These are phyloP conservation scores for Triplophysa siluroides DNA, from an alignment of 2,113 vertebrate species.

Conservation along the genomic window DNA sequence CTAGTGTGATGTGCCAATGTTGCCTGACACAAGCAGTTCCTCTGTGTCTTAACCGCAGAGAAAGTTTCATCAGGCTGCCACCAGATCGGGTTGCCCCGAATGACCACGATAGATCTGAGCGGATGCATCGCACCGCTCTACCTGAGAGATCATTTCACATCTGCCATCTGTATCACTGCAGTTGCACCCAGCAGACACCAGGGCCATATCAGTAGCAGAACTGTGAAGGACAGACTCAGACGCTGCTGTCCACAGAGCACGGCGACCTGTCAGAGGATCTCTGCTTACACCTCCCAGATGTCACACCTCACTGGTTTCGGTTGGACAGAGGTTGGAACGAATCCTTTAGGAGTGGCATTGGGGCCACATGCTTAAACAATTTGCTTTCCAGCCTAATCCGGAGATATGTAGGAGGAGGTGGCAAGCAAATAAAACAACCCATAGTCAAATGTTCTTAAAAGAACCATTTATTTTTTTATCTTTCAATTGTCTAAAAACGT, in stretches of 20 bases:
- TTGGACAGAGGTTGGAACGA: neutral
- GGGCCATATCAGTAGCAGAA: neutral
- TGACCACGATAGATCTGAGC: neutral
- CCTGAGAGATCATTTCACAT: conserved; percentile 22
- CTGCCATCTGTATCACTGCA: conserved; percentile 3
- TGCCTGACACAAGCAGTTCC: neutral
- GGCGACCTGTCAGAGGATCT: conserved; percentile 2
- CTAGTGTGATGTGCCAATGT: neutral
- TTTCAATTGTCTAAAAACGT: neutral
- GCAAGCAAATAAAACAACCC: neutral
- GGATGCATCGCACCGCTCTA: neutral
- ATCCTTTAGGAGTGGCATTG: neutral
- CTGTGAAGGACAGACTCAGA: conserved; percentile 6
- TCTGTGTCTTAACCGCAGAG: neutral
- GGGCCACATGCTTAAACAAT: neutral
- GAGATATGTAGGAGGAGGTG: neutral
- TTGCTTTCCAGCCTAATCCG: neutral
- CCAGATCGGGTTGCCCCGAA: neutral
- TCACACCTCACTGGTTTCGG: conserved; percentile 13
- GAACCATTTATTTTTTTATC: neutral
- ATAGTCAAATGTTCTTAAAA: too few species aligned
- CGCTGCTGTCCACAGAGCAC: neutral
- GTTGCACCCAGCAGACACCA: neutral
- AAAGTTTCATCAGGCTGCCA: neutral
- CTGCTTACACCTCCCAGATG: conserved; percentile 14